Evolutionary conservation across 2,797 vertebrate genomes (phyloP), one percentile per base, ranked within the genome.

Genomic region (Hypotaenidia philippensis): DNA sequence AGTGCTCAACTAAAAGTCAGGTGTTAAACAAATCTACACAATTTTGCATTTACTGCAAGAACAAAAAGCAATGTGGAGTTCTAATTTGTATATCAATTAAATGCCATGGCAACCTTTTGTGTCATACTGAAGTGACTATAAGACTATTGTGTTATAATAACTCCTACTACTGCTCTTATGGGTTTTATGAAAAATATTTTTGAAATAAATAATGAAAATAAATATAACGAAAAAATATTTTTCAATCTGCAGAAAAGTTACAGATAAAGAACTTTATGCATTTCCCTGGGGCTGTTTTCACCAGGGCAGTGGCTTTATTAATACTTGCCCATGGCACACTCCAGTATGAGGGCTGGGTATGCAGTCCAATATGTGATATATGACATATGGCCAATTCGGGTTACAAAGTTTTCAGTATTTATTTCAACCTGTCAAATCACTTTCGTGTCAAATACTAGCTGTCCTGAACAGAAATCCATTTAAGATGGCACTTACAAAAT

Each of bases 351-450:
- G 21, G 8, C 3, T 45, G 21, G 9, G 2, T 71, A 77, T 47
- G 18, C 14, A 49, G 38, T 66, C 36, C 23, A 56, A 4, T 40
- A 80, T 34, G 26, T 72, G 64, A 83, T 86, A 69, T 44, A 70
- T 31, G 81, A n/a, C 18, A 29, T 72, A 82, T 18, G 47, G 27
- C 50, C 8, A 16, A 4, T 57, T 55, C 88, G 53, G 50, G 15
- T 5, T 81, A 64, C 8, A 71, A 76, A 65, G 2, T 53, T 83
- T 88, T 75, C 38, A 65, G 34, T 68, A 75, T 90, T 88, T 71
- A 55, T 83, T 86, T 93, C 79, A 90, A 90, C 22, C n/a, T 71
- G 17, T 78, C 53, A 85, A 79, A 80, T 56, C 64, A 40, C 79
- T 76, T 92, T 87, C 5, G 38, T 85, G 31, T 89, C 52, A 88